Evolutionary conservation across 2,797 vertebrate genomes (phyloP).

Genomic region (Pangasius mekongensis): DNA sequence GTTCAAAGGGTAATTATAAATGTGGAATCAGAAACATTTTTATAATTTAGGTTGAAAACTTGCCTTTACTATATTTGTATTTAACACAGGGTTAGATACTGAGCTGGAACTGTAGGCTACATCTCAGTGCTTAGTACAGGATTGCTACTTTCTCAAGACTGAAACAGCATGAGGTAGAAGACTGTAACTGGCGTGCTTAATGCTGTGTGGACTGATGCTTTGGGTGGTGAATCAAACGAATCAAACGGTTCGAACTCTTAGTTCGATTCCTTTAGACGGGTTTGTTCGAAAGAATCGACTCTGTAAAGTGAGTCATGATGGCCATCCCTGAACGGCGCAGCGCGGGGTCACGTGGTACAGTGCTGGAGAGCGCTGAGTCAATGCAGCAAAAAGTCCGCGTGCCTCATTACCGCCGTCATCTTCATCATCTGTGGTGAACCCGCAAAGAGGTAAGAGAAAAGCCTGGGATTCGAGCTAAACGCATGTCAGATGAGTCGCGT

Average conservation of each 20-base stretch:
- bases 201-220: background rate
- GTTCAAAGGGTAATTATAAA: no score
- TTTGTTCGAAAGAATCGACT: slow-evolving; percentile 12
- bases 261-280: background rate
- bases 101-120: background rate
- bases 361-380: slow-evolving; percentile 71
- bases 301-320: slow-evolving; percentile 15
- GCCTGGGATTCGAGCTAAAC: background rate
- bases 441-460: slow-evolving; percentile 51
- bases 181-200: background rate
- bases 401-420: slow-evolving; percentile 46
- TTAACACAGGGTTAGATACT: background rate
- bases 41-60: background rate
- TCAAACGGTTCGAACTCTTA: background rate
- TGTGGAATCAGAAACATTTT: no score
- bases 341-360: slow-evolving; percentile 71
- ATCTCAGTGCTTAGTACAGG: background rate
- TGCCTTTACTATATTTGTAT: background rate
- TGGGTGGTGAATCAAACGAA: background rate
- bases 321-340: slow-evolving; percentile 57
- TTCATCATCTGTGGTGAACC: slow-evolving; percentile 66
- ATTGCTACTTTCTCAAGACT: background rate
- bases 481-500: background rate
- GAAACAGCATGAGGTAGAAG: background rate
- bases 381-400: slow-evolving; percentile 75